Evolutionary conservation across 2,888 invertebrate genomes (phyloP).

Genomic region (Zaprionus bogoriensis): DNA sequence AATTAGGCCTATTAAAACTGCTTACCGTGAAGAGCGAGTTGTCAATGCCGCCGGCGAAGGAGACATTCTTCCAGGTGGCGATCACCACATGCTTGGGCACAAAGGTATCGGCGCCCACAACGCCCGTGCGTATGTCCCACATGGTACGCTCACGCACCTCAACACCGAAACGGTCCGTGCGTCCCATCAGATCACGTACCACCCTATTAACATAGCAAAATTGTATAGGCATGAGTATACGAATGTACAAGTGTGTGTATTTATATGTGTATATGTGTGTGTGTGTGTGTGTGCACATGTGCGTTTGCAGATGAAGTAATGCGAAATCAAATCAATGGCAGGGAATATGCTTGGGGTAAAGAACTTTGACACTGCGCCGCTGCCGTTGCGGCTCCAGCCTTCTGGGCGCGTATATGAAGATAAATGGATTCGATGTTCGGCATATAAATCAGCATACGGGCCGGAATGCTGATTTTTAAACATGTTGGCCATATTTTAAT

Average conservation of each 20-base stretch:
- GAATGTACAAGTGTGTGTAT: not conserved
- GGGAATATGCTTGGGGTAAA: conserved; percentile 9
- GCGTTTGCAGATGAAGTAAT: conserved; percentile 24
- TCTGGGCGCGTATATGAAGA: conserved; percentile 62
- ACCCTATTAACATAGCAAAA: conserved; percentile 82
- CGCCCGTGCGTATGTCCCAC: conserved; percentile 95
- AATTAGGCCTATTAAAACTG: no score
- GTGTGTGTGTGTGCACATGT: conserved; percentile 15
- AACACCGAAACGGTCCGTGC: conserved; percentile 92
- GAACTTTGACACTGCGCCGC: conserved; percentile 6
- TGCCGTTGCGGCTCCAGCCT: conserved; percentile 3
- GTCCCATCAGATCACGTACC: conserved; percentile 88
- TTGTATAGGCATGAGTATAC: no score
- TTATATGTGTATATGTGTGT: conserved; percentile 7
- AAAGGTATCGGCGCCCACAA: conserved; percentile 95
- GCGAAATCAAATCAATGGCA: conserved; percentile 50
- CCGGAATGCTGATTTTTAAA: conserved; percentile 47
- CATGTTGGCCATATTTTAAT: conserved; percentile 44
- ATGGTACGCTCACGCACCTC: conserved; percentile 92
- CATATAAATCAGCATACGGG: conserved; percentile 66
- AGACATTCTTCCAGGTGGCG: conserved; percentile 98
- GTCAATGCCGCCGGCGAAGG: conserved; percentile 94
- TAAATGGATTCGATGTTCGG: conserved; percentile 75
- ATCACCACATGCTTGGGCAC: conserved; percentile 94
- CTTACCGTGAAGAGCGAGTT: conserved; percentile 88